phyloP scores from a whole-genome alignment of 2,113 vertebrate genomes.

The Cnemophilus loriae region DNA sequence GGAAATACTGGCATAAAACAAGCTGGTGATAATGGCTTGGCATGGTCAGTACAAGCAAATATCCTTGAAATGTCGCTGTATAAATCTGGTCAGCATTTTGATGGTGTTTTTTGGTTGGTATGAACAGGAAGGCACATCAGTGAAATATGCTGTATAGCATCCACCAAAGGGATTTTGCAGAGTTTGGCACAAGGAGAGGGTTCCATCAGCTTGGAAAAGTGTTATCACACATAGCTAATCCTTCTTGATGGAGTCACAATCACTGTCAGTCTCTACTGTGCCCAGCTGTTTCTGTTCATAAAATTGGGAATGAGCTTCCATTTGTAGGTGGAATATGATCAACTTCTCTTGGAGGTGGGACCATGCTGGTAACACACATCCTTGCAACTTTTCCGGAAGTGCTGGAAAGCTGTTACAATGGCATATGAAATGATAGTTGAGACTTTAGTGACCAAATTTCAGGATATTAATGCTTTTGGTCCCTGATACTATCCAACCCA shows the following conservation, averaged over 20 bases:
- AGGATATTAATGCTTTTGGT: background rate
- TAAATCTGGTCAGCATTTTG: background rate
- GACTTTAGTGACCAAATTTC: background rate
- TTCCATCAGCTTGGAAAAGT: background rate
- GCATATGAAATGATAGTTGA: rapidly evolving
- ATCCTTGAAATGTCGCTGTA: background rate
- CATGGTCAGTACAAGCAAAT: background rate
- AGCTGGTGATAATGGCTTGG: background rate
- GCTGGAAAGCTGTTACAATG: background rate
- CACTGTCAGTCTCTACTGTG: background rate
- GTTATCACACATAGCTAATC: background rate
- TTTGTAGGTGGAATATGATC: background rate
- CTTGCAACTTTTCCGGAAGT: background rate
- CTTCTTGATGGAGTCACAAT: background rate
- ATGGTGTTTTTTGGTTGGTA: background rate
- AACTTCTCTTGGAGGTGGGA: background rate
- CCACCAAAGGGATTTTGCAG: background rate
- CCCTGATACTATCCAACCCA: background rate
- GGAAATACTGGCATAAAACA: background rate
- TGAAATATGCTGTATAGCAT: background rate
- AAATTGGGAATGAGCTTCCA: background rate
- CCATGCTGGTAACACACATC: background rate
- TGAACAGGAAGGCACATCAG: background rate
- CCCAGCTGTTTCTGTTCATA: background rate
- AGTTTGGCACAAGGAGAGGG: background rate